These are phyloP conservation scores for Halisarca cf. caerulea DNA, from an alignment of 37 sponge, comb jelly and placozoan species.

Conservation along the genomic window DNA sequence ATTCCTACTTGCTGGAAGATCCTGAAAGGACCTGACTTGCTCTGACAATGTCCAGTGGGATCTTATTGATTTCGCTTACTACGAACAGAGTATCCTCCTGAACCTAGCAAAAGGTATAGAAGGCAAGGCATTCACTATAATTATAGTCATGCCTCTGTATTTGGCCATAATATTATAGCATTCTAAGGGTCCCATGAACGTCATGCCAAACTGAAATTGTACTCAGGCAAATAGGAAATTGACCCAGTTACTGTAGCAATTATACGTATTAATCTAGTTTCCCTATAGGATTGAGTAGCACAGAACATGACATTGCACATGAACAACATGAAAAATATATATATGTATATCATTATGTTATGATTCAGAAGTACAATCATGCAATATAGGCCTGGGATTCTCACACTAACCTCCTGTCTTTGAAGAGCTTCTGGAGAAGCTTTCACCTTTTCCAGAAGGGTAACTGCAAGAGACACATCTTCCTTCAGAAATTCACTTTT, in stretches of 20 bases:
- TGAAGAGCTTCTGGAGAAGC: constrained; percentile 41
- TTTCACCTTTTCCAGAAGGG: background rate
- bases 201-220: too few species aligned
- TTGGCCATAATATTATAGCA: background rate
- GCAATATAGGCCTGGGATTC: background rate
- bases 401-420: background rate
- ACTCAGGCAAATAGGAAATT: too few species aligned
- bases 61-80: constrained; percentile 38
- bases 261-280: too few species aligned
- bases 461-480: background rate
- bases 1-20: constrained; percentile 36
- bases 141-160: too few species aligned
- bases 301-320: too few species aligned
- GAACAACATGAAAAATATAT: too few species aligned
- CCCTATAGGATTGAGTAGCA: background rate
- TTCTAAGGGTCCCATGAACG: background rate
- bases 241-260: too few species aligned
- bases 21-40: constrained; percentile 26
- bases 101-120: constrained; percentile 12
- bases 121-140: too few species aligned
- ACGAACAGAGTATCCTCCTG: background rate
- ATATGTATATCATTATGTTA: too few species aligned
- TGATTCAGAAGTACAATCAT: too few species aligned
- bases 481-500: background rate
- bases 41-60: background rate